Base-by-base conservation (phyloP, 2,797 vertebrate genomes). In the Cichlasoma orientale region DNA sequence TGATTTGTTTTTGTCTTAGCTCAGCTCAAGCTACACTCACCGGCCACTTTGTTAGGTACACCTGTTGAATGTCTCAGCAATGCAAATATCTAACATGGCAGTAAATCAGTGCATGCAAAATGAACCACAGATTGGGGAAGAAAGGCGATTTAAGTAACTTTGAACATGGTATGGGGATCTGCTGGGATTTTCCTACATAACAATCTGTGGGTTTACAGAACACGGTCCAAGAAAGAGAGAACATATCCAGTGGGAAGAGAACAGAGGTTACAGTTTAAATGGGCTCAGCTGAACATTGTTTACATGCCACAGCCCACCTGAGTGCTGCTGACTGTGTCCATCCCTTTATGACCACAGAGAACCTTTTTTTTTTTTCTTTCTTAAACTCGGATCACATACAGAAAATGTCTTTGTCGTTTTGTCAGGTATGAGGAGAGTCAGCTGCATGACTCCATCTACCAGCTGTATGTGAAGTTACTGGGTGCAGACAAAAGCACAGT, bases 351-450 rank as follows among this genome's bases (percentile, higher is more conserved):
- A 13, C 11, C 38, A 41, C 38, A 41, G 38, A 10, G 33, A 36
- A 36, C 9, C 33, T 33, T 8, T 33, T 36, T 10, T 8, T 36
- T 47, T 66, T 25, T 25, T 29, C 6, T 29, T 27, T 4, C 27
- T n/a, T n/a, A n/a, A 27, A 29, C 41, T 25, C 21, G 4, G 0
- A 66, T 44, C 14, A 19, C 38, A 27, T 19, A 27, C 41, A 47
- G 23, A 19, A 0, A 66, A 66, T 66, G 16, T 58, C 6, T 25
- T 21, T 5, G 25, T 58, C 10, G 1, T 61, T 61, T 56, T 50
- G 4, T 56, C 41, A 97, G 97, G 96, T 98, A 95, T 33, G 97
- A 98, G 82, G 96, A 97, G 92, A 97, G 95, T 88, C 95, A 95
- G 76, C 74, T 97, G 68, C 94, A 96, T 23, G 0, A 73, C 0